A percentile compares a stretch with the other conserved stretches of the same genome.
phyloP scores from a whole-genome alignment of 2,113 vertebrate species.

The Cheilinus undulatus region DNA sequence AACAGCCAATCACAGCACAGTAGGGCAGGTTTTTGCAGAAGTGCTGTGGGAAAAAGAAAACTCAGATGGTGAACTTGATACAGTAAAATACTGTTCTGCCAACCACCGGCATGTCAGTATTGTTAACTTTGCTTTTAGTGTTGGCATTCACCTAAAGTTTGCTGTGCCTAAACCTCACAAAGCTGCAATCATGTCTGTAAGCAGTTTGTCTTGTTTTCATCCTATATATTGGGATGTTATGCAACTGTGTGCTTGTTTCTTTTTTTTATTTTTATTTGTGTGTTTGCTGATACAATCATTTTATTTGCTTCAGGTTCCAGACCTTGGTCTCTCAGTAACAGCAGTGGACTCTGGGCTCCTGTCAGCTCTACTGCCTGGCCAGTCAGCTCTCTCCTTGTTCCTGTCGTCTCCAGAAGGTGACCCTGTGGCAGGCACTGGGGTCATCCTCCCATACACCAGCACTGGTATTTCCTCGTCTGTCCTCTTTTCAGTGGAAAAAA shows the following conservation, averaged over 20 bases:
- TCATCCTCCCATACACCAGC: slow-evolving; percentile 87
- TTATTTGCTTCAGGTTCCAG: slow-evolving; percentile 70
- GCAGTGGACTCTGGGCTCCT: slow-evolving; percentile 88
- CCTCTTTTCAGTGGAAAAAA: neutral
- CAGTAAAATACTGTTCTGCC: no score
- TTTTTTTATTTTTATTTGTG: neutral
- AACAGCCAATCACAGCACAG: no score
- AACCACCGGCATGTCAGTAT: no score
- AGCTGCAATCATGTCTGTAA: neutral
- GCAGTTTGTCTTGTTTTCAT: neutral
- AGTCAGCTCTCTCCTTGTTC: slow-evolving; percentile 85
- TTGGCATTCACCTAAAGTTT: no score
- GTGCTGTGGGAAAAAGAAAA: no score
- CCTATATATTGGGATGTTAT: neutral
- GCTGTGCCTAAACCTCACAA: neutral
- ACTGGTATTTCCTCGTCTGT: slow-evolving; percentile 75
- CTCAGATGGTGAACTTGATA: neutral
- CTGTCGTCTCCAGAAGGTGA: slow-evolving; percentile 73
- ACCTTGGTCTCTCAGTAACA: slow-evolving; percentile 72
- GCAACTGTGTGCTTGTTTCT: neutral
- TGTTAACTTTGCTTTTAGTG: no score
- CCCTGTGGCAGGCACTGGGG: slow-evolving; percentile 82
- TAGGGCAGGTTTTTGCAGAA: no score
- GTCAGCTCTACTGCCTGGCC: slow-evolving; percentile 81
- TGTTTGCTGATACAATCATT: neutral